Evolutionary conservation across 2,888 invertebrate species (phyloP).

Genomic region (Argyra leucocephala): DNA sequence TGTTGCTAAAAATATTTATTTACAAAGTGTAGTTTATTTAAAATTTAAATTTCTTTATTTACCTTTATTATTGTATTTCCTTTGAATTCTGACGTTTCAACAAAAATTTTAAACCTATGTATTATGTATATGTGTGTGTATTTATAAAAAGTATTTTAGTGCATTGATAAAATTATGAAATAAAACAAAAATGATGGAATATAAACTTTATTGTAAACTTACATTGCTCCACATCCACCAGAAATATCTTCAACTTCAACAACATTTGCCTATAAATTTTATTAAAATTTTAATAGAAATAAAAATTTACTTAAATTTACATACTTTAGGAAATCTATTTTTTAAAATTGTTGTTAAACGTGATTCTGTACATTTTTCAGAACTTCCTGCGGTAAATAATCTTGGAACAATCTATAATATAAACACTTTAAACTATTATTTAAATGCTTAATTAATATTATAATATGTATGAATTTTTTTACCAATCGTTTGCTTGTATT

Average conservation of each 20-base stretch:
- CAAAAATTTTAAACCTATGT: constrained; percentile 51
- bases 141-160: background rate
- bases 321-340: constrained; percentile 22
- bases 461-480: background rate
- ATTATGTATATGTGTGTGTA: background rate
- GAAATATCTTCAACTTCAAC: constrained; percentile 63
- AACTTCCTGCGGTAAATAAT: background rate
- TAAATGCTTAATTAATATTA: too few relatives aligned
- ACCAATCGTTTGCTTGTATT: background rate
- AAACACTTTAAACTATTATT: too few relatives aligned
- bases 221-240: constrained; percentile 73
- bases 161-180: too few relatives aligned
- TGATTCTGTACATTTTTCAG: background rate
- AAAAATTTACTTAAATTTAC: too few relatives aligned
- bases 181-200: too few relatives aligned
- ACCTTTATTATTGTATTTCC: constrained; percentile 54
- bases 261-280: constrained; percentile 21
- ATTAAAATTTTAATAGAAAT: too few relatives aligned
- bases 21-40: background rate
- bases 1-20: constrained; percentile 49
- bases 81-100: constrained; percentile 60
- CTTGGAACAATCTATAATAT: background rate
- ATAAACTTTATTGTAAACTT: too few relatives aligned
- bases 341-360: background rate
- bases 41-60: background rate